Conservation (phyloP, 2,888 invertebrate genomes). For the Agrilus biguttatus region DNA sequence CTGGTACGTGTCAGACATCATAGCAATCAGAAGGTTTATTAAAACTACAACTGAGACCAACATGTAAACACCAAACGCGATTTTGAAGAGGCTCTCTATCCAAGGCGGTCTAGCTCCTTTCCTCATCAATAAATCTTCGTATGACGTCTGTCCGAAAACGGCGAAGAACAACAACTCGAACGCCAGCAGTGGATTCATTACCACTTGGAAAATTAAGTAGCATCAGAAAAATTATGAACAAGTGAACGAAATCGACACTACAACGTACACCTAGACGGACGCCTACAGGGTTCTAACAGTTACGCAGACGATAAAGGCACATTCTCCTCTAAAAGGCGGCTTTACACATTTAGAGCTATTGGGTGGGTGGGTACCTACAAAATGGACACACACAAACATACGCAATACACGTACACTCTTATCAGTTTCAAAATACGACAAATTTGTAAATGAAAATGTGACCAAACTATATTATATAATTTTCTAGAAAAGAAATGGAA, state of each 20-base stretch:
- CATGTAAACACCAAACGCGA: constrained; percentile 94
- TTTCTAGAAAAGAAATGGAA: too few species aligned
- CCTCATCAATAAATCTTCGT: constrained; percentile 51
- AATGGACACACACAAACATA: too few species aligned
- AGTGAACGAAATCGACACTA: constrained; percentile 6
- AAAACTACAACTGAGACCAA: constrained; percentile 96
- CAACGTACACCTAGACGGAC: constrained; percentile 3
- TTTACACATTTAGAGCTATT: too few species aligned
- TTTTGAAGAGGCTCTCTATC: constrained; percentile 77
- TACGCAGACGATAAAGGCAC: constrained; percentile 1
- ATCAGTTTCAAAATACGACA: too few species aligned
- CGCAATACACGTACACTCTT: too few species aligned
- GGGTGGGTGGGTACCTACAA: too few species aligned
- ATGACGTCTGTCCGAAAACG: constrained; percentile 87
- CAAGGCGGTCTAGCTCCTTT: constrained; percentile 47
- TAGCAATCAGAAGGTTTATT: constrained; percentile 97
- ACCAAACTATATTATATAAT: too few species aligned
- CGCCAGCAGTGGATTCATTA: constrained; percentile 79
- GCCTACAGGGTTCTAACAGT: neutral
- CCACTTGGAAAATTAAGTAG: constrained; percentile 40
- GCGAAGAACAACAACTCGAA: constrained; percentile 97
- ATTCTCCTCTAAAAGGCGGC: constrained; percentile 2
- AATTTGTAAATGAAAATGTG: too few species aligned
- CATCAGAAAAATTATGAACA: too few species aligned
- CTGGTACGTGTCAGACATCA: constrained; percentile 99